Conservation (phyloP, 2,797 vertebrate genomes). For the Sebastiscus tertius region DNA sequence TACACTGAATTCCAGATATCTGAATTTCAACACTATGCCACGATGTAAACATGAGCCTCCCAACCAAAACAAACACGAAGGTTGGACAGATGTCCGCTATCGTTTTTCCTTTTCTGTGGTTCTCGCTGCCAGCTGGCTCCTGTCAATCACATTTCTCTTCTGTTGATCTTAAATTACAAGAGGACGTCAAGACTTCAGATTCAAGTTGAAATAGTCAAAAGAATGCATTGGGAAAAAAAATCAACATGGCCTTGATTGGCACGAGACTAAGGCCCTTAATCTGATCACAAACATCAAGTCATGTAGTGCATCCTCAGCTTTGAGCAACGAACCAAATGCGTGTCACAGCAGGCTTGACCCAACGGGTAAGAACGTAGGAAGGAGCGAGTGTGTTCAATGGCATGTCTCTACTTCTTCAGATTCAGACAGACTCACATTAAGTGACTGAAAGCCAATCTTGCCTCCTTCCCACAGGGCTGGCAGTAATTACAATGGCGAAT, state of each 20-base stretch:
- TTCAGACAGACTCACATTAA: slow-evolving; percentile 35
- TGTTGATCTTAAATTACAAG: slow-evolving; percentile 6
- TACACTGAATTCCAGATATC: slow-evolving; percentile 3
- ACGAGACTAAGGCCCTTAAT: neutral
- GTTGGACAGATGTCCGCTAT: slow-evolving; percentile 1
- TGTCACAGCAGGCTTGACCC: slow-evolving; percentile 4
- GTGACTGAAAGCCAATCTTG: slow-evolving; percentile 33
- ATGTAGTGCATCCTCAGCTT: neutral
- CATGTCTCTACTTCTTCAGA: slow-evolving; percentile 13
- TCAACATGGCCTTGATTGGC: neutral
- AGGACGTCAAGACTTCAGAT: slow-evolving; percentile 1
- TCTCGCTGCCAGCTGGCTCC: neutral
- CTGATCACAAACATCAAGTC: neutral
- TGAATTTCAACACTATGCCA: slow-evolving; percentile 5
- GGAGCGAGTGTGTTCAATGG: slow-evolving; percentile 16
- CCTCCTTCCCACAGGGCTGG: slow-evolving; percentile 33
- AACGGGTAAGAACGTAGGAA: neutral
- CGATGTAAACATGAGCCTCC: slow-evolving; percentile 17
- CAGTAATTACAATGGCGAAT: slow-evolving; percentile 53
- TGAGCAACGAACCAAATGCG: neutral
- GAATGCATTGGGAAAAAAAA: neutral
- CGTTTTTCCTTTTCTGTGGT: neutral
- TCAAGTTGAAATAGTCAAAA: neutral
- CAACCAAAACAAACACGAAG: slow-evolving; percentile 23
- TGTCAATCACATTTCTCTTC: slow-evolving; percentile 17